phyloP scores from a whole-genome alignment of 2,888 invertebrate species.

The Schizaphis graminum region DNA sequence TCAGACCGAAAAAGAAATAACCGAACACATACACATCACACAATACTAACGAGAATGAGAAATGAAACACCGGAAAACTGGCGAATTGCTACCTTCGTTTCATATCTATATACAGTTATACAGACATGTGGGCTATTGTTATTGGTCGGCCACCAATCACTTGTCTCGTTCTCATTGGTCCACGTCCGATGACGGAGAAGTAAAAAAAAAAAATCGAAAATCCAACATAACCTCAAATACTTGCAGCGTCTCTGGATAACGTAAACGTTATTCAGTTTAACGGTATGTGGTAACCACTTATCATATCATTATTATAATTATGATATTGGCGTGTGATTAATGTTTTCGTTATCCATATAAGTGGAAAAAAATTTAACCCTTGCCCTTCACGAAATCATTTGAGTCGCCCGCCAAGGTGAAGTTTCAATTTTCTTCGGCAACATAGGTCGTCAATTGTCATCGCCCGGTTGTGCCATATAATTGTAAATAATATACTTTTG shows the following conservation, averaged over 20 bases:
- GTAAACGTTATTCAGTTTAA: fast-evolving
- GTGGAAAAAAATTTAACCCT: neutral
- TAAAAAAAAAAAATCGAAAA: slow-evolving; percentile 12
- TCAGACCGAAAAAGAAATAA: neutral
- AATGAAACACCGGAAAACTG: slow-evolving; percentile 44
- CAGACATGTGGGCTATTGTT: slow-evolving; percentile 65
- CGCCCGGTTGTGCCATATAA: neutral
- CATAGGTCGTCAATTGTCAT: neutral
- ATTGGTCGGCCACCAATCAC: slow-evolving; percentile 74
- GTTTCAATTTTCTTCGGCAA: neutral
- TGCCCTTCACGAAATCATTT: slow-evolving; percentile 55
- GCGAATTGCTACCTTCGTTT: slow-evolving; percentile 39
- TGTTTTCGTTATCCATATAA: neutral
- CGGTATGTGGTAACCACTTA: neutral
- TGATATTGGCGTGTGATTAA: neutral
- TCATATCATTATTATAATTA: neutral
- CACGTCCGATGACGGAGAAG: slow-evolving; percentile 73
- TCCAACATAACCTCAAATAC: slow-evolving; percentile 44
- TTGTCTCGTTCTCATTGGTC: slow-evolving; percentile 78
- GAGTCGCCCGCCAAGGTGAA: slow-evolving; percentile 52
- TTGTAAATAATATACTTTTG: neutral
- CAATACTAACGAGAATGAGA: neutral
- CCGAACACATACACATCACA: neutral
- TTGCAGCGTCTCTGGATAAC: slow-evolving; percentile 9
- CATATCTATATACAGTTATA: slow-evolving; percentile 60